Percentiles rank a stretch among this genome's conserved stretches.
Conservation (phyloP, 2,113 vertebrate species). For the Tachycineta bicolor region DNA sequence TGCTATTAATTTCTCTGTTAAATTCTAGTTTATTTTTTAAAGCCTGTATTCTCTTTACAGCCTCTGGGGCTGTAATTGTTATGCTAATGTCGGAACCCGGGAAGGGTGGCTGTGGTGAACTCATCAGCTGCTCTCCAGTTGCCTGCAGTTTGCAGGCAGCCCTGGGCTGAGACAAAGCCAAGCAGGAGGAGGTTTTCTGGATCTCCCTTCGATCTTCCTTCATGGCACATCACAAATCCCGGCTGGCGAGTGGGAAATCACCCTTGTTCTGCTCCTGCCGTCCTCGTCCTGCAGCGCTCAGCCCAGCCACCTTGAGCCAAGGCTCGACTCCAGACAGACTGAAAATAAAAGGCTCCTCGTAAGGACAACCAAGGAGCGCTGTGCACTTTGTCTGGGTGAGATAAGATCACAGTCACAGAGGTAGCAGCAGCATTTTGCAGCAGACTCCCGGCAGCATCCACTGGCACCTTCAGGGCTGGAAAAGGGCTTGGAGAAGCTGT, state of each 20-base stretch:
- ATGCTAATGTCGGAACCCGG: slow-evolving; percentile 13
- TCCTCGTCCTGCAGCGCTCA: not conserved
- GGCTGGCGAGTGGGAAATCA: not conserved
- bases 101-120: not conserved
- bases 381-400: not conserved
- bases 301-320: not conserved
- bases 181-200: not conserved
- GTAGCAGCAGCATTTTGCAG: not conserved
- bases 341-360: not conserved
- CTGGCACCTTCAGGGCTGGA: not conserved
- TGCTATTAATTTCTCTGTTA: slow-evolving; percentile 19
- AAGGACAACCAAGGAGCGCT: not conserved
- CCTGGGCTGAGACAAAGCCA: not conserved
- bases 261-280: not conserved
- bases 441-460: not conserved
- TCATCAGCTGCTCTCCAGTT: not conserved
- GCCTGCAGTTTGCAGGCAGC: not conserved
- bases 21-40: slow-evolving; percentile 7
- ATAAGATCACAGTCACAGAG: not conserved
- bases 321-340: not conserved
- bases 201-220: not conserved
- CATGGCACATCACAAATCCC: not conserved
- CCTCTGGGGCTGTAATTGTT: slow-evolving; percentile 29
- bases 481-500: not conserved
- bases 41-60: not conserved